Conservation (phyloP, 2,888 invertebrate species). For the Augochlorella aurata region DNA sequence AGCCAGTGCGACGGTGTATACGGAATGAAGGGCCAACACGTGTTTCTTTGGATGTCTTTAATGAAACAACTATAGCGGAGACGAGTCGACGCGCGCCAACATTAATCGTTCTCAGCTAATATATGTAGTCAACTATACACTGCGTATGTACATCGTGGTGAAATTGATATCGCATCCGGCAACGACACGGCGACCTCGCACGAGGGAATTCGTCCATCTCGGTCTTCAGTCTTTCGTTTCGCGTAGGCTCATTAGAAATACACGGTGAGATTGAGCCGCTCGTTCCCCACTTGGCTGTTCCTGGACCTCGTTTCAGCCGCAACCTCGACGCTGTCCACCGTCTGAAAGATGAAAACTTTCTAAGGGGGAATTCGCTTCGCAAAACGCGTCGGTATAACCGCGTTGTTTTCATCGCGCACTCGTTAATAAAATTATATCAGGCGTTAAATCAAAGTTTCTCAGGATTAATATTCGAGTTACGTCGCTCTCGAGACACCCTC, state of each 20-base stretch:
- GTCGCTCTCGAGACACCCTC: too few species aligned
- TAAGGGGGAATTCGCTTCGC: not conserved
- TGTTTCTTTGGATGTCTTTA: conserved; percentile 29
- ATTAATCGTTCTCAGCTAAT: not conserved
- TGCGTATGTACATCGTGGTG: conserved; percentile 38
- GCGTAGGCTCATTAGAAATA: conserved; percentile 83
- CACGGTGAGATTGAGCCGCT: conserved; percentile 88
- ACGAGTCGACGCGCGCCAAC: not conserved
- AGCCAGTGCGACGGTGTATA: not conserved
- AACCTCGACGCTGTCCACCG: conserved; percentile 83
- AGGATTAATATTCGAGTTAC: too few species aligned
- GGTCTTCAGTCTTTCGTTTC: conserved; percentile 43
- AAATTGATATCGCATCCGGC: conserved; percentile 29
- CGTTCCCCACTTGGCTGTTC: conserved; percentile 79
- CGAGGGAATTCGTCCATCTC: conserved; percentile 3
- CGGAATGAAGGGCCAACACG: not conserved
- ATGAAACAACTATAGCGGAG: conserved; percentile 33
- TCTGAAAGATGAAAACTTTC: conserved; percentile 74
- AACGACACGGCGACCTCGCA: not conserved
- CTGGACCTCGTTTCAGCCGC: conserved; percentile 81
- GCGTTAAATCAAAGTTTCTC: too few species aligned
- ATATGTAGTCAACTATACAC: conserved; percentile 27
- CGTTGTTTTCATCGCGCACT: too few species aligned
- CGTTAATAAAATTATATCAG: too few species aligned
- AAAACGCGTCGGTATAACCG: not conserved